Percentiles rank a stretch among this genome's conserved stretches.
Conservation (phyloP, 2,888 invertebrate genomes). For the Rhaphigaster nebulosa region DNA sequence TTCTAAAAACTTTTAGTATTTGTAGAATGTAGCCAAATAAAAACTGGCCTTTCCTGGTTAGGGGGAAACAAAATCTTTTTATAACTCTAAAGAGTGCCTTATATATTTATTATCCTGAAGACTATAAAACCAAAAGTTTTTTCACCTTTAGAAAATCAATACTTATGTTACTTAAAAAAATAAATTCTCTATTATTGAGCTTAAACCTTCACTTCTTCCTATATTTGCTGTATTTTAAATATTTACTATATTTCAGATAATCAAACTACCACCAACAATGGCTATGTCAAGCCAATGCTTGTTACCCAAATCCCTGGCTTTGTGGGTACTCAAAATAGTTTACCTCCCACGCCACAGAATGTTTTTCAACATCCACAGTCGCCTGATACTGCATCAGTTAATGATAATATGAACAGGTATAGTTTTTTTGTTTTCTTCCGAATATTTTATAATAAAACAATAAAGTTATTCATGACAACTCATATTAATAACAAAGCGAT, state of each 20-base stretch:
- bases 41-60: too few species aligned
- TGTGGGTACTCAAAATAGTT: constrained; percentile 71
- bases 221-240: constrained; percentile 36
- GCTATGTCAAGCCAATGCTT: constrained; percentile 88
- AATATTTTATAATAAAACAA: neutral
- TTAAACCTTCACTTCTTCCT: neutral
- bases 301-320: constrained; percentile 86
- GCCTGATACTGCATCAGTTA: constrained; percentile 70
- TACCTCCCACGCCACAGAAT: constrained; percentile 75
- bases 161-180: too few species aligned
- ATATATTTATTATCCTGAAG: too few species aligned
- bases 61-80: too few species aligned
- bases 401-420: constrained; percentile 62
- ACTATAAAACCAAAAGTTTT: too few species aligned
- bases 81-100: too few species aligned
- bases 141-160: too few species aligned
- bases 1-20: too few species aligned
- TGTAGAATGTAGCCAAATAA: too few species aligned
- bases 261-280: constrained; percentile 77
- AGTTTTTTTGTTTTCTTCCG: neutral
- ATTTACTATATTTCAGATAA: constrained; percentile 63
- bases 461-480: neutral
- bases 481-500: neutral
- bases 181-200: too few species aligned
- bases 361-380: constrained; percentile 75